phyloP scores from a whole-genome alignment of 2,797 vertebrate genomes.

The Molossus molossus region DNA sequence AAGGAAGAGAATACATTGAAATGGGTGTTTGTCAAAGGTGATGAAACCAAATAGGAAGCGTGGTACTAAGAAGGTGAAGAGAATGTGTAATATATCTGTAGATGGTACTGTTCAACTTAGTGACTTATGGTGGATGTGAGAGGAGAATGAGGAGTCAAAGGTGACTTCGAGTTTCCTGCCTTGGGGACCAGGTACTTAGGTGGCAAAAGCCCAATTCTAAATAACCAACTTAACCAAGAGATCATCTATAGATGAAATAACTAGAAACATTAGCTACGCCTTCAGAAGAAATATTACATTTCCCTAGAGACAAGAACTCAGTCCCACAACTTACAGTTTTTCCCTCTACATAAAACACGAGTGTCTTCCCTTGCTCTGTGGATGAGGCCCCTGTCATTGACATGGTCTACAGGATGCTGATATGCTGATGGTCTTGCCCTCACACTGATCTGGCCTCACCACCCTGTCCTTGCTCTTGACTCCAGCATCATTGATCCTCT shows the following conservation, averaged over 20 bases:
- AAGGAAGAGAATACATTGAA: neutral
- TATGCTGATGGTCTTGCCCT: fast-evolving
- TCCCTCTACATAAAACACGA: fast-evolving
- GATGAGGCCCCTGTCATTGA: neutral
- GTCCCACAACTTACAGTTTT: neutral
- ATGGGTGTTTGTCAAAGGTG: neutral
- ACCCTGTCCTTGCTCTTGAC: neutral
- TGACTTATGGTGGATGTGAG: neutral
- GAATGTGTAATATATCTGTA: neutral
- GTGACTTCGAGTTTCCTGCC: neutral
- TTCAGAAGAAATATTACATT: neutral
- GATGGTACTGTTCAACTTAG: neutral
- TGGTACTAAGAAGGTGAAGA: neutral
- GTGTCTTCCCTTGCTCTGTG: neutral
- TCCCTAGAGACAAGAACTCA: neutral
- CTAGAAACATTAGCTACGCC: neutral
- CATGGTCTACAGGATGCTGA: neutral
- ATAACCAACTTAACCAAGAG: neutral
- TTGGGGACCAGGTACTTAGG: neutral
- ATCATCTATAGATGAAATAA: neutral
- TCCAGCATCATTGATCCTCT: too few species aligned
- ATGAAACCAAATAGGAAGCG: neutral
- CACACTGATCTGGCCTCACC: neutral
- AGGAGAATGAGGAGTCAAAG: neutral
- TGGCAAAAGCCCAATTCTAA: neutral